A percentile compares a stretch with the other conserved stretches of the same genome.
Conservation (phyloP, 2,888 invertebrate genomes). For the Sipha maydis region DNA sequence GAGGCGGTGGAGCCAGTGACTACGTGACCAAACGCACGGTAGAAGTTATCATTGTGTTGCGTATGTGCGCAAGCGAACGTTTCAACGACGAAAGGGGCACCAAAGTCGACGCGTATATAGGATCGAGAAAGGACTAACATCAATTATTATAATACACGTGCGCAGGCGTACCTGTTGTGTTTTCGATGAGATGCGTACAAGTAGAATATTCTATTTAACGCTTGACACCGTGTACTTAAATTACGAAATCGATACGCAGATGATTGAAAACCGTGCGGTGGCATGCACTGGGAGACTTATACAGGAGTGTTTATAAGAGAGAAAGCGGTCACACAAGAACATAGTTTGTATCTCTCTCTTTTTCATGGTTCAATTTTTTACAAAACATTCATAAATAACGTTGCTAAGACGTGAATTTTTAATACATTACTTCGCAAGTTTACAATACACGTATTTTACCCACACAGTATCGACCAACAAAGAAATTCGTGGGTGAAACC, state of each 20-base stretch:
- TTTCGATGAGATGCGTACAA: neutral
- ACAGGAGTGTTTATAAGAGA: too few species aligned
- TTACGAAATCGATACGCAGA: too few species aligned
- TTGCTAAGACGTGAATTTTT: neutral
- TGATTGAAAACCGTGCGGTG: too few species aligned
- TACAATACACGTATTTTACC: neutral
- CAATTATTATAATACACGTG: neutral
- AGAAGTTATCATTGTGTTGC: neutral
- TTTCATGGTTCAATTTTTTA: neutral
- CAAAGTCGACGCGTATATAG: too few species aligned
- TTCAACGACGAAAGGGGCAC: neutral
- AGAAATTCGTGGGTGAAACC: neutral
- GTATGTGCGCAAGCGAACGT: neutral
- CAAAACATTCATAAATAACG: neutral
- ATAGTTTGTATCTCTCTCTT: too few species aligned
- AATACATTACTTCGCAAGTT: neutral
- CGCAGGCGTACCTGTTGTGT: neutral
- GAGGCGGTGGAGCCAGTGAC: neutral
- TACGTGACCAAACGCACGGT: constrained; percentile 46
- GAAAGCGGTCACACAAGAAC: neutral
- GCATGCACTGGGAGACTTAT: too few species aligned
- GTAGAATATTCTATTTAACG: too few species aligned
- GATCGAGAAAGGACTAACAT: neutral
- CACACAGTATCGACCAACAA: neutral
- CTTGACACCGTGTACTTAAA: too few species aligned